Conservation (phyloP, 2,888 invertebrate genomes). For the Yponomeuta evonymella region DNA sequence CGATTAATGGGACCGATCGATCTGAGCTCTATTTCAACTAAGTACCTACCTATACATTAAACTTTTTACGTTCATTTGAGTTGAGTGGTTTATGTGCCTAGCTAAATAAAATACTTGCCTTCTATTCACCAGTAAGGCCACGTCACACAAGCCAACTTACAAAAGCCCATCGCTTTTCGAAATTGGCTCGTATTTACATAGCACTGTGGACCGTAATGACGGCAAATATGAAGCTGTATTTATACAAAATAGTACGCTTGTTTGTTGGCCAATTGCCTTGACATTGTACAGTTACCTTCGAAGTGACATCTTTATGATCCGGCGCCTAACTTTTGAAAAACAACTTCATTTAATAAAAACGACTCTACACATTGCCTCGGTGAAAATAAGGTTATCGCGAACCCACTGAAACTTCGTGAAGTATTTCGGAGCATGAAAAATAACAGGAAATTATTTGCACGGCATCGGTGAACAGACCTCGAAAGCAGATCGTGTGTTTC, state of each 20-base stretch:
- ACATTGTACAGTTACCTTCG: conserved; percentile 4
- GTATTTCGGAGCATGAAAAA: not conserved
- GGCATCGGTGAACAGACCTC: not conserved
- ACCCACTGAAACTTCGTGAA: not conserved
- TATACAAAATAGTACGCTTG: not conserved
- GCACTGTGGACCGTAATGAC: not conserved
- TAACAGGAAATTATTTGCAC: conserved; percentile 1
- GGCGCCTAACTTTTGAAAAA: conserved; percentile 8
- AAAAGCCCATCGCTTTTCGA: not conserved
- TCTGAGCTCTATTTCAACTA: too few species aligned
- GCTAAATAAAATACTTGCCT: not conserved
- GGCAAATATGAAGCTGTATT: not conserved
- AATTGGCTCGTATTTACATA: not conserved
- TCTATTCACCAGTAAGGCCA: not conserved
- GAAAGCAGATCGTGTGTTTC: too few species aligned
- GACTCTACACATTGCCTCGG: not conserved
- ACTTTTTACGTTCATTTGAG: not conserved
- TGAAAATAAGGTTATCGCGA: not conserved
- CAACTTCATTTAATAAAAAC: not conserved
- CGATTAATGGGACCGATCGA: too few species aligned
- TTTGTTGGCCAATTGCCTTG: conserved; percentile 11
- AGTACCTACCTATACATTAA: not conserved
- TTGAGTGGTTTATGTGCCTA: not conserved
- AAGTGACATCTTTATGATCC: conserved; percentile 11
- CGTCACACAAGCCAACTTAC: not conserved